Base-by-base conservation (phyloP, 2,113 vertebrate species). In the Limnothrissa miodon region DNA sequence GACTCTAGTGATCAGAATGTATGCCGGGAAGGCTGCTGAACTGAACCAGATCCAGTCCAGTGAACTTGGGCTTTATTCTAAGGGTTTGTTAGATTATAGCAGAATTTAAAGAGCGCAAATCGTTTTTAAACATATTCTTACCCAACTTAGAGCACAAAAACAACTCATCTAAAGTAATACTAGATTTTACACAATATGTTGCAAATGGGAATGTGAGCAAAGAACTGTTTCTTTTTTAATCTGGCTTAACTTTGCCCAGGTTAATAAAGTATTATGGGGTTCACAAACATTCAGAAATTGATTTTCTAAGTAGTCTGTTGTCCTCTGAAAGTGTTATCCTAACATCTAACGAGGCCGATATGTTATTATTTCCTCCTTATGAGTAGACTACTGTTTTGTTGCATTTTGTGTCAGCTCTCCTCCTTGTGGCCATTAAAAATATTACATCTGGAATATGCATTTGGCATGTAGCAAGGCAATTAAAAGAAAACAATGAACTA, bases 1-100 rank as follows among this genome's bases (percentile, higher is more conserved):
- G 84, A 85, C 84, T 79, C 80, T 42, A 29, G 45, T 82, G 82
- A 80, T 85, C 81, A 82, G 39, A 17, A 39, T 78, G 51, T 33
- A 42, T 42, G 39, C 42, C 39, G 33, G 66, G 66, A 74, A 74
- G 66, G 29, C 29, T 74, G 66, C 66, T 36, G 66, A 33, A 74
- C 66, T 39, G 29, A 33, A 36, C 66, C 66, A 36, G 66, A 74
- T 74, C 29, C 66, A 74, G n/a, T 62, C 59, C 59, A 62, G n/a
- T 62, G 59, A 29, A 62, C 59, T 62, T 7, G 0, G 59, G n/a
- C 59, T 62, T 62, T 29, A 29, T n/a, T 42, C 42, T 62, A 15
- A 29, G 29, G 19, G 66, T 74, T 13, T 39, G 66, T 29, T 74
- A 15, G 25, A 74, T 74, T 74, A 74, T 74, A 36, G 66, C 2